Evolutionary conservation across 2,888 invertebrate species (phyloP), one percentile per base, ranked within the genome.

Genomic region (Orthosia incerta): DNA sequence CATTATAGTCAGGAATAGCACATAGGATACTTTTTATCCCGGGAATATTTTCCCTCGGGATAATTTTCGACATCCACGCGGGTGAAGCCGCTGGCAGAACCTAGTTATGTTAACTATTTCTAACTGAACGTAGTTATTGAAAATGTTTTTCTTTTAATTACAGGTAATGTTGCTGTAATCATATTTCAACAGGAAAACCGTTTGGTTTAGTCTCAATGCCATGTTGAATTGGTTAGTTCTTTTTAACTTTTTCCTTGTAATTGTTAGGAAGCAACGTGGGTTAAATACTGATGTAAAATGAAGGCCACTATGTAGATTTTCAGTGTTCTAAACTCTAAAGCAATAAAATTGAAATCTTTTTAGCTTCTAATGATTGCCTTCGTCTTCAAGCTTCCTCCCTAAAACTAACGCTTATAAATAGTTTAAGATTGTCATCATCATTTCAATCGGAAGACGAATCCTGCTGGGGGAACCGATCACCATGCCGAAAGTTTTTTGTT

Each of bases 101-200:
- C 3, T 26, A 26, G 26, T 31, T 31, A 0, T 7, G 31, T 31
- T 31, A 31, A 31, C 7, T 9, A 39, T 7, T 39, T 31, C 4
- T 0, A 46, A 3, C 20, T 26, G 18, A 71, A 39, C 3, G 15
- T 18, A 15, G n/a, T 13, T 12, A 18, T 15, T 48, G n/a, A 48
- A 48, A 60, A 39, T 20, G 18, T 1, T 59, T 60, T 64, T 53
- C 39, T 20, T 50, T 62, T 31, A 12, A 45, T 74, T 18, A 16
- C n/a, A n/a, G n/a, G 13, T 4, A 13, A 23, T 57, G 15, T 45
- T 16, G 2, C n/a, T 11, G 5, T 55, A 20, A 51, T 64, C 9
- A 26, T 31, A 31, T 60, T 67, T 31, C 4, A 68, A 68, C 77
- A 61, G 69, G 60, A 76, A 67, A 74, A 68, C 20, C 3, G 55